phyloP scores from a whole-genome alignment of 2,797 vertebrate species.

The Sternotherus odoratus region DNA sequence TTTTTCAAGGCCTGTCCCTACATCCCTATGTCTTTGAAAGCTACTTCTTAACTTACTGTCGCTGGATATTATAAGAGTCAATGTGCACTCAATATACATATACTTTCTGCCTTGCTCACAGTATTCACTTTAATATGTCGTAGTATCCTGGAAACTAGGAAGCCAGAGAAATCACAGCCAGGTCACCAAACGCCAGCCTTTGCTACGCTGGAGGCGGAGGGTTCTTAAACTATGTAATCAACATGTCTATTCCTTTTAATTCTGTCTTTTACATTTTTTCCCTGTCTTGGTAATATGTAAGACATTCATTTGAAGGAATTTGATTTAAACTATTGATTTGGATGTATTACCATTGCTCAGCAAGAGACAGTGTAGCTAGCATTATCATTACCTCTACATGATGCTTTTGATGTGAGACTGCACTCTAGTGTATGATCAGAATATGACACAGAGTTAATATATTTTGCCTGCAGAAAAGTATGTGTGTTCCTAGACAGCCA shows the following conservation, averaged over 20 bases:
- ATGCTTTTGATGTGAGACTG: not conserved
- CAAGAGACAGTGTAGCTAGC: not conserved
- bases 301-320: not conserved
- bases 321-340: accelerated
- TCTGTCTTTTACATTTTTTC: not conserved
- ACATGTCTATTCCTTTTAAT: not conserved
- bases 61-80: not conserved
- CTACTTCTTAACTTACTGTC: not conserved
- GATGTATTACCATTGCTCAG: not conserved
- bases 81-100: accelerated
- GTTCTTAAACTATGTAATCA: not conserved
- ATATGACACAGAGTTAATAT: not conserved
- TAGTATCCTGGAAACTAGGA: accelerated
- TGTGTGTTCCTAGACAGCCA: conserved; percentile 64
- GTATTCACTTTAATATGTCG: not conserved
- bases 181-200: not conserved
- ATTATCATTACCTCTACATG: not conserved
- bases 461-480: accelerated
- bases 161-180: not conserved
- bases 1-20: not conserved
- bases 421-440: conserved; percentile 20
- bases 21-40: not conserved
- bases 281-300: not conserved
- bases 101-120: not conserved
- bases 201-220: not conserved